Evolutionary conservation across 2,797 vertebrate species (phyloP), one percentile per base, ranked within the genome.

Genomic region (Holocentrus rufus): DNA sequence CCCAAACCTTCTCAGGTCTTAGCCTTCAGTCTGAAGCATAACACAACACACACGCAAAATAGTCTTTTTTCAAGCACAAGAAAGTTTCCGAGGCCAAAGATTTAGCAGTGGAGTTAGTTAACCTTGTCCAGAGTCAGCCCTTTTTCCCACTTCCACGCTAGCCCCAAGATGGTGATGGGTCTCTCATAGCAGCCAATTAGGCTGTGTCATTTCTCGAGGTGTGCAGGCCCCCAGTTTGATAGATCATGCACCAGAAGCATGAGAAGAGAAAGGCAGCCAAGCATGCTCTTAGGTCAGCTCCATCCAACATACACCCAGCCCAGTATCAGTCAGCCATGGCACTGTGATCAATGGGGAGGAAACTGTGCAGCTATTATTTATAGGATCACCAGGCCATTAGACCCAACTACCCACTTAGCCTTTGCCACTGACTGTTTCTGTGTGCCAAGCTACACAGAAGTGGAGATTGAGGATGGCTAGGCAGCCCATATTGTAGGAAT

Each of bases 181-280:
- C 88, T 91, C 89, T 92, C 90, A 81, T 80, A 87, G 88, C 85
- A 90, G 81, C 92, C 92, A 93, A 93, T 94, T 94, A 93, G 89
- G 89, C 76, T 64, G 72, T 92, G 90, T 91, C 88, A 91, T 89
- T 84, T 85, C 79, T 83, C 10, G 73, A 84, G 79, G 84, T 86
- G 76, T 83, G 67, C 82, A 13, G 84, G 72, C 86, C 74, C 52
- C 49, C 42, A 4, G 58, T 83, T 86, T 93, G 90, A 92, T 91
- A 87, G 89, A 92, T 93, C 83, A 85, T 84, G 84, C 72, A 86
- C 81, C 59, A 77, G 66, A 76, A 90, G 82, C 81, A 69, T 74
- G 72, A 79, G 72, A 72, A 82, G 77, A 77, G 64, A 83, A 80
- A 88, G 62, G 82, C 89, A 91, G 85, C 76, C 85, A 85, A 87